Percentiles rank a stretch among this genome's conserved stretches.
Evolutionary conservation across 2,797 vertebrate species (phyloP).

Genomic region (Sebastes kiyomatsui): DNA sequence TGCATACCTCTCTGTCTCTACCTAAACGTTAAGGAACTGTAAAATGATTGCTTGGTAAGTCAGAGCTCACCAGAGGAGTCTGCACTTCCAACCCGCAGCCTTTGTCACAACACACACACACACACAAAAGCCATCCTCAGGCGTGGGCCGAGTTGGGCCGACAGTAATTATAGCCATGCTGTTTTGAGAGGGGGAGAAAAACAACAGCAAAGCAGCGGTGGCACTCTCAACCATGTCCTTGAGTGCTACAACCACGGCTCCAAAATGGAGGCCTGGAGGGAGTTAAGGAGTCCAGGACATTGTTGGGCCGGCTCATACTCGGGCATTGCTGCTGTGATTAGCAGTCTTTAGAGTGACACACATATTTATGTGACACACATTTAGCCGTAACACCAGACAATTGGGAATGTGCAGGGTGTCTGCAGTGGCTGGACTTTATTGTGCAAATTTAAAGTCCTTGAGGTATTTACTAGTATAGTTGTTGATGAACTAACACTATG

Average conservation of each 20-base stretch:
- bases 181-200: conserved; percentile 78
- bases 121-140: conserved; percentile 57
- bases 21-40: conserved; percentile 57
- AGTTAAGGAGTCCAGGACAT: conserved; percentile 56
- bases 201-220: conserved; percentile 73
- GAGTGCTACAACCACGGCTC: conserved; percentile 60
- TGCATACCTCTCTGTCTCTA: conserved; percentile 39
- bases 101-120: conserved; percentile 59
- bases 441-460: conserved; percentile 13
- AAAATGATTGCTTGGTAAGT: conserved; percentile 64
- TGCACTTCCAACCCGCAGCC: conserved; percentile 58
- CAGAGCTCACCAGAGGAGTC: conserved; percentile 60
- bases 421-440: conserved; percentile 5
- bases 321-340: conserved; percentile 64
- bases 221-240: conserved; percentile 72
- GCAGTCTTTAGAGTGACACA: conserved; percentile 56
- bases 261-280: conserved; percentile 74
- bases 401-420: conserved; percentile 40
- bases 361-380: conserved; percentile 62
- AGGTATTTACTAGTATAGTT: conserved; percentile 28
- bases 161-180: conserved; percentile 82
- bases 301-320: conserved; percentile 51
- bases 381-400: conserved; percentile 62
- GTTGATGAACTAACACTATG: conserved; percentile 24
- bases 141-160: conserved; percentile 72